Conservation (phyloP, 2,113 vertebrate genomes). For the Rana temporaria region DNA sequence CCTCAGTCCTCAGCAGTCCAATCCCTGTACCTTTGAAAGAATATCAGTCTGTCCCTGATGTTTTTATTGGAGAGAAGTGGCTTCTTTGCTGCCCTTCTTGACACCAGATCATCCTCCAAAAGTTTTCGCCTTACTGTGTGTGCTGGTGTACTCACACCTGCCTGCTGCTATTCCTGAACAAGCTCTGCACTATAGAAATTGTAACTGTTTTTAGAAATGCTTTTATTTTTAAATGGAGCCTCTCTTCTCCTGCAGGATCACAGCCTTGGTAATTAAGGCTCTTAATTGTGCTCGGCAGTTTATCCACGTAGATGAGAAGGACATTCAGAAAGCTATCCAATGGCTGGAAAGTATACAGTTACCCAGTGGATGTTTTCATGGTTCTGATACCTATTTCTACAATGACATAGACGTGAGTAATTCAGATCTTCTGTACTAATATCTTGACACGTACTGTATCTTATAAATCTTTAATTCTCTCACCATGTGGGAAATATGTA, state of each 20-base stretch:
- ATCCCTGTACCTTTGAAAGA: no score
- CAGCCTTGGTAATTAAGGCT: slow-evolving; percentile 67
- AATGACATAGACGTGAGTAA: slow-evolving; percentile 78
- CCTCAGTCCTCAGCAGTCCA: no score
- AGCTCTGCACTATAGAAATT: no score
- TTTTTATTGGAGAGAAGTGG: no score
- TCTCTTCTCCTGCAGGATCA: slow-evolving; percentile 62
- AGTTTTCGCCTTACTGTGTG: no score
- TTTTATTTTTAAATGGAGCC: no score
- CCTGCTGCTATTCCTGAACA: no score
- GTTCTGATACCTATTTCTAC: slow-evolving; percentile 76
- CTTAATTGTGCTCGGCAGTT: slow-evolving; percentile 59
- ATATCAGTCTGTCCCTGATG: no score
- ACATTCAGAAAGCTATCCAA: slow-evolving; percentile 64
- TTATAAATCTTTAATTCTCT: neutral
- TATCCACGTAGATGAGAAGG: slow-evolving; percentile 64
- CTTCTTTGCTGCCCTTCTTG: no score
- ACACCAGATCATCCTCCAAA: no score
- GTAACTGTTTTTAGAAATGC: no score
- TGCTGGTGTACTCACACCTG: no score
- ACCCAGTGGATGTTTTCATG: slow-evolving; percentile 76
- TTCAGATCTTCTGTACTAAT: neutral
- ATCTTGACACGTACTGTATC: neutral
- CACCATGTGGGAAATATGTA: slow-evolving; percentile 60
- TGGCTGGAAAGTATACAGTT: slow-evolving; percentile 68